These are phyloP conservation scores for Brachyhypopomus occidentalis DNA, from an alignment of 2,113 vertebrate species.

Conservation along the genomic window DNA sequence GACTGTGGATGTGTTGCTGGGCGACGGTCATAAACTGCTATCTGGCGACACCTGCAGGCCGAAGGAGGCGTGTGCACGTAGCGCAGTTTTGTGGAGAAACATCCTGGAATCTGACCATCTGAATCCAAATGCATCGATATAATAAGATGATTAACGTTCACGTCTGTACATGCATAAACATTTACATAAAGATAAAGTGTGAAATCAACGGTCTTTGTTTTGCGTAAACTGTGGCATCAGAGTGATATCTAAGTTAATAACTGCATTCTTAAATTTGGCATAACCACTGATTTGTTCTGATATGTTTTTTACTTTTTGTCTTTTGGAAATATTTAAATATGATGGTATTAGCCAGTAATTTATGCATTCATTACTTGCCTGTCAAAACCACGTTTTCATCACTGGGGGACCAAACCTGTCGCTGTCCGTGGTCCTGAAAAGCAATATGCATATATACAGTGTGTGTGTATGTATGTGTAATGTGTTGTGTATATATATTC, in stretches of 20 bases:
- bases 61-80: background rate
- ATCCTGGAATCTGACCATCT: background rate
- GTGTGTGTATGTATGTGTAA: too few species aligned
- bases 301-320: background rate
- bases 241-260: too few species aligned
- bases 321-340: background rate
- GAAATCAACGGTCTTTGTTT: too few species aligned
- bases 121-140: background rate
- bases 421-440: conserved; percentile 70
- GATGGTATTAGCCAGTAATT: conserved; percentile 43
- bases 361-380: conserved; percentile 60
- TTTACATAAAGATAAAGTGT: background rate
- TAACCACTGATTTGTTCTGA: too few species aligned
- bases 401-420: background rate
- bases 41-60: conserved; percentile 58
- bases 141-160: conserved; percentile 20
- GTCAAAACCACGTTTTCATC: background rate
- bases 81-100: background rate
- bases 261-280: too few species aligned
- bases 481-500: background rate
- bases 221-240: too few species aligned
- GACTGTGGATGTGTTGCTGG: conserved; percentile 24
- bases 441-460: background rate
- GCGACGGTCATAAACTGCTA: conserved; percentile 33
- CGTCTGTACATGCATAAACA: background rate